These are phyloP conservation scores for Parauchenoglanis punctatus DNA, from an alignment of 2,797 vertebrate species.

Conservation along the genomic window DNA sequence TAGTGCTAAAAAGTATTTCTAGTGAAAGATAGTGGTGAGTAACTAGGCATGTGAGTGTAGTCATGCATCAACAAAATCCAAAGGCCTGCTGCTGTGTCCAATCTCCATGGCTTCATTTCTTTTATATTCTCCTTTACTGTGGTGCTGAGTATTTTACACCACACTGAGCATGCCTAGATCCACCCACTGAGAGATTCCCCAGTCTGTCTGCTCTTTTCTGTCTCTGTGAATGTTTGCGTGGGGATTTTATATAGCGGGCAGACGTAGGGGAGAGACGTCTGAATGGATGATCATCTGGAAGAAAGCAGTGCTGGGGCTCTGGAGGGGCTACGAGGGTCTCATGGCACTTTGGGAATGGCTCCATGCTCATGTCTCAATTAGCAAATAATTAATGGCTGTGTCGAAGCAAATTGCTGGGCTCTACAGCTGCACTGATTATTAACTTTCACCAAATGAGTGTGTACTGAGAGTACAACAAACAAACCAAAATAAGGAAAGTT, in stretches of 20 bases:
- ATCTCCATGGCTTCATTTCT: conserved; percentile 10
- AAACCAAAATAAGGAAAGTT: conserved; percentile 41
- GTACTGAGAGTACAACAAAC: conserved; percentile 54
- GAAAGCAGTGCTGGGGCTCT: conserved; percentile 48
- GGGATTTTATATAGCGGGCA: conserved; percentile 29
- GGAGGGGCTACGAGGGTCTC: conserved; percentile 56
- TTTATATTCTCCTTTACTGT: conserved; percentile 23
- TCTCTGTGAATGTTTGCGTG: conserved; percentile 33
- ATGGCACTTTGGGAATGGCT: conserved; percentile 63
- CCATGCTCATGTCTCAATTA: conserved; percentile 68
- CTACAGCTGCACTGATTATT: conserved; percentile 63
- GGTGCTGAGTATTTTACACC: conserved; percentile 30
- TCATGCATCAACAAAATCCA: background rate
- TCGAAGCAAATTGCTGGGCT: conserved; percentile 66
- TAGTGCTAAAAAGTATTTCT: background rate
- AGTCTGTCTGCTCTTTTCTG: conserved; percentile 37
- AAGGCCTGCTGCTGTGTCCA: background rate
- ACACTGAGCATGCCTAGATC: conserved; percentile 32
- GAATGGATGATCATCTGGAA: conserved; percentile 30
- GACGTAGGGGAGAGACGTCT: conserved; percentile 24
- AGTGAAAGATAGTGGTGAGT: background rate
- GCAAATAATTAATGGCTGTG: conserved; percentile 68
- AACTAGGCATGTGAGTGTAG: background rate
- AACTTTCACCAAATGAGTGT: conserved; percentile 61
- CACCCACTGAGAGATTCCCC: conserved; percentile 30